Base-by-base conservation (phyloP, 1,140 invertebrate species). In the Contarinia nasturtii region DNA sequence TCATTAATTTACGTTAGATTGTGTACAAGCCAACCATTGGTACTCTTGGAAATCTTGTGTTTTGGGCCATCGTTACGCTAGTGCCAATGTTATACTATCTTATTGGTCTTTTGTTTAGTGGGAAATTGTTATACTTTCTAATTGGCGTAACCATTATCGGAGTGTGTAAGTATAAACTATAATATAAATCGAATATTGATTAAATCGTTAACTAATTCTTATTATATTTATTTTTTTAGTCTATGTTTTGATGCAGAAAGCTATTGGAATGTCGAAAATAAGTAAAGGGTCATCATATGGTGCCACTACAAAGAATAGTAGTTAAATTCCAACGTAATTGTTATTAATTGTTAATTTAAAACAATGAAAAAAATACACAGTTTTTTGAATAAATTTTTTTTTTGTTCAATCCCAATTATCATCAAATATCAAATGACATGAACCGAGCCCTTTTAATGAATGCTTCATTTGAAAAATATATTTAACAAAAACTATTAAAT, bases 261-360 rank as follows among this genome's bases (percentile, higher is more conserved):
- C 80, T 42, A 84, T 90, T 51, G 79, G 79, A 52, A 79, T 82
- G 73, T 84, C 85, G 0, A 79, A 86, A 61, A 86, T 88, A 51
- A 83, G 79, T 54, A 83, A 86, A 60, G 76, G 76, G 38, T 60
- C 46, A 17, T 88, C 85, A 12, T 87, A 88, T 59, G 85, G 85
- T 42, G 61, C 68, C 27, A 21, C 18, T 37, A 34, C 19, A 37
- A 37, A 18, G 10, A 27, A 27, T 5, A 27, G 27, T 27, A 27
- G 27, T 27, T 27, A 27, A 27, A 27, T 27, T 27, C 27, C 27
- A 27, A 27, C 27, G 27, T 27, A 27, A 27, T 27, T 27, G 27
- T 27, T 27, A 27, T 10, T n/a, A 27, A 27, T 27, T 27, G 27
- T 27, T 27, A 27, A 27, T 27, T 27, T 27, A 27, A 27, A 27